A percentile compares a stretch with the other conserved stretches of the same genome.
phyloP scores from a whole-genome alignment of 2,113 vertebrate genomes.

The Platichthys flesus region DNA sequence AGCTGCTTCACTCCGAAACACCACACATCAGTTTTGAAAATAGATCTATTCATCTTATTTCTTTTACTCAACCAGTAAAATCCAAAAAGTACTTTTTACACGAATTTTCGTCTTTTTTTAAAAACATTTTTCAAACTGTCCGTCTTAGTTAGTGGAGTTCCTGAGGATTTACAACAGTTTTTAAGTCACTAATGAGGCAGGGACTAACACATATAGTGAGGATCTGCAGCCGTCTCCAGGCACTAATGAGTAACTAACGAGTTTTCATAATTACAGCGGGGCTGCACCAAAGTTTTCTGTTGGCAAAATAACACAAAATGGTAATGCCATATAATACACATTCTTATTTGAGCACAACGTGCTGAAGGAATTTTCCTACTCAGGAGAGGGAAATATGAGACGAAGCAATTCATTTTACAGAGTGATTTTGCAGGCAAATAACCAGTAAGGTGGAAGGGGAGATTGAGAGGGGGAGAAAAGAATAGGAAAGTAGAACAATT shows the following conservation, averaged over 20 bases:
- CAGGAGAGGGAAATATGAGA: conserved; percentile 1
- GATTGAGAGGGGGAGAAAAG: not conserved
- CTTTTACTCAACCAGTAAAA: not conserved
- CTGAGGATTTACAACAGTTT: not conserved
- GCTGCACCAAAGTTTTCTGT: not conserved
- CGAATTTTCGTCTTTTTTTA: too few relatives aligned
- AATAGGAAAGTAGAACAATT: not conserved
- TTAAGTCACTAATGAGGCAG: not conserved
- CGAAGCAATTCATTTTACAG: conserved; percentile 2
- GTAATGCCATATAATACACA: not conserved
- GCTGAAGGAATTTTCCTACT: not conserved
- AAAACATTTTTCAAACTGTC: not conserved
- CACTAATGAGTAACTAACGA: conserved; percentile 6
- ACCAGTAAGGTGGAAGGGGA: not conserved
- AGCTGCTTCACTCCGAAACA: not conserved
- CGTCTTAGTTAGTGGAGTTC: not conserved
- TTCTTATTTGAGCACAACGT: not conserved
- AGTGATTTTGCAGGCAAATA: not conserved
- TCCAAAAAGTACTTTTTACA: not conserved
- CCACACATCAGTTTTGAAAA: not conserved
- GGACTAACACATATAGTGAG: not conserved
- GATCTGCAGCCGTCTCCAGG: not conserved
- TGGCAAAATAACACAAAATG: conserved; percentile 1
- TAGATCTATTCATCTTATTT: too few relatives aligned
- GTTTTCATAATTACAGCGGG: conserved; percentile 6